Conservation (phyloP, 2,113 vertebrate species). For the Antechinus flavipes region DNA sequence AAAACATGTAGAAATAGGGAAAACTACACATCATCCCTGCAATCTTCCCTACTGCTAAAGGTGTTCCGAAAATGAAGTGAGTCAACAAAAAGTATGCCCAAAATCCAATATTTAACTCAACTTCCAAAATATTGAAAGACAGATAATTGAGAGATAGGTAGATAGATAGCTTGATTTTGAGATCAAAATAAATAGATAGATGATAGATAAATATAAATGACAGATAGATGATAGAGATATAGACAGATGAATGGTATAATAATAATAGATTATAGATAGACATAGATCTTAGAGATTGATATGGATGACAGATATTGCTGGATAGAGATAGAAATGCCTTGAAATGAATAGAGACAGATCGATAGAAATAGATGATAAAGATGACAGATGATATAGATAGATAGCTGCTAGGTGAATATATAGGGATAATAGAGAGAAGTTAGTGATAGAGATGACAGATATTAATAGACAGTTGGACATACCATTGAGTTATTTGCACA, state of each 20-base stretch:
- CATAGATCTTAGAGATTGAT: neutral
- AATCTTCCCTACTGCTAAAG: neutral
- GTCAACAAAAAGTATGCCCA: neutral
- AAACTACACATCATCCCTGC: neutral
- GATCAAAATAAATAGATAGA: neutral
- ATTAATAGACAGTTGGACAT: neutral
- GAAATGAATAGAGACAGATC: too few species aligned
- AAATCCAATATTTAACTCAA: neutral
- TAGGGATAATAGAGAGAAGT: neutral
- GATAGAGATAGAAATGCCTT: neutral
- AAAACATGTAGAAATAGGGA: neutral
- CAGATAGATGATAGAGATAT: neutral
- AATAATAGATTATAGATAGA: too few species aligned
- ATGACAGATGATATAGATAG: neutral
- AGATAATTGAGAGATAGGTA: neutral
- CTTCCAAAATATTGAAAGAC: neutral
- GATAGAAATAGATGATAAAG: neutral
- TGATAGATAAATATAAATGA: neutral
- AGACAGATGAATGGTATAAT: neutral
- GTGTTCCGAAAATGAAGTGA: neutral
- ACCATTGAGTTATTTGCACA: neutral
- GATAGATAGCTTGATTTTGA: neutral
- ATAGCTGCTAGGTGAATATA: neutral
- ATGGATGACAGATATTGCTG: neutral
- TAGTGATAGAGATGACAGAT: neutral